Evolutionary conservation across 2,113 vertebrate genomes (phyloP).

Genomic region (Periophthalmodon schlosseri): DNA sequence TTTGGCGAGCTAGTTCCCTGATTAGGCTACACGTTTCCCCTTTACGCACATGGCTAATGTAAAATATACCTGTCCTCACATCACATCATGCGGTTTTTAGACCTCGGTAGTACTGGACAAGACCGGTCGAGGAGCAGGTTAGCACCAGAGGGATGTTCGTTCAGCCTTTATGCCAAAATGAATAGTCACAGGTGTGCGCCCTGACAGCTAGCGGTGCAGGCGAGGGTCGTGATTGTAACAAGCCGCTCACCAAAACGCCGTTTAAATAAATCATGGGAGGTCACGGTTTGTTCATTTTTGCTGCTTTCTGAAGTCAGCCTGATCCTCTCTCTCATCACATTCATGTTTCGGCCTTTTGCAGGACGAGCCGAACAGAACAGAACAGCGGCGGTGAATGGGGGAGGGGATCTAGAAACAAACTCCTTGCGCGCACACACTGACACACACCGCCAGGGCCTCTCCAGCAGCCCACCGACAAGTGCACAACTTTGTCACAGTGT

Average conservation of each 20-base stretch:
- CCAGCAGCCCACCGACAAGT: constrained; percentile 75
- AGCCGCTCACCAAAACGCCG: background rate
- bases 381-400: constrained; percentile 73
- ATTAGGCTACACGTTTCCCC: background rate
- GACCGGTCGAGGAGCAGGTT: background rate
- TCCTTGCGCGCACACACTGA: constrained; percentile 45
- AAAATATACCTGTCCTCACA: background rate
- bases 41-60: constrained; percentile 2
- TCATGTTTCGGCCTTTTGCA: constrained; percentile 77
- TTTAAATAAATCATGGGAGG: constrained; percentile 22
- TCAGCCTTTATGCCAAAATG: constrained; percentile 8
- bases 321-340: constrained; percentile 62
- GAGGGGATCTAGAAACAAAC: constrained; percentile 79
- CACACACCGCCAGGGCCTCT: constrained; percentile 58
- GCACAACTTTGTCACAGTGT: constrained; percentile 80
- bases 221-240: constrained; percentile 1
- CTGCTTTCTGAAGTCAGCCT: constrained; percentile 68
- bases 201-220: background rate
- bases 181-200: constrained; percentile 48
- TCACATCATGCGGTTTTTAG: background rate
- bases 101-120: background rate
- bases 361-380: constrained; percentile 45
- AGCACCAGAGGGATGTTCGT: background rate
- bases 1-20: background rate
- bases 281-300: constrained; percentile 35